Evolutionary conservation across 2,888 invertebrate genomes (phyloP), one percentile per base, ranked within the genome.

Genomic region (Drosophila barbarae): DNA sequence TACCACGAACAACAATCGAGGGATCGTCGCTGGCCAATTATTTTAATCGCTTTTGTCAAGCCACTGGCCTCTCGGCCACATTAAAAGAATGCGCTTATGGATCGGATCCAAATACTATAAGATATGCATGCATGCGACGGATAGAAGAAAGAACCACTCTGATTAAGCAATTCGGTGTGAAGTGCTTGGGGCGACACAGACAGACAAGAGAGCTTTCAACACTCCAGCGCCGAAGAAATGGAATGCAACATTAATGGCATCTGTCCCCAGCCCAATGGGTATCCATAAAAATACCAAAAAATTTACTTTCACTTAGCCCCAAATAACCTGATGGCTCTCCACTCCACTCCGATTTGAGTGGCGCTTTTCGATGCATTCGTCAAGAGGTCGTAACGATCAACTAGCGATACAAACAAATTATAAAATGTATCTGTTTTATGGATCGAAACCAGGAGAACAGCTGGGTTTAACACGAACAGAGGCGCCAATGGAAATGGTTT

Each of bases 11-110:
- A 61, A 71, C 64, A 67, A 67, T 47, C 68, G 63, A 72, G 57
- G 61, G 58, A 41, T 65, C 71, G 73, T 77, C 76, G 81, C 78
- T 71, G 77, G 84, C 84, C 78, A 79, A 79, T 79, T 79, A 79
- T 79, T 83, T 79, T 71, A 83, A 79, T 83, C 70, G 74, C 66
- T 67, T 79, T 82, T 73, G 81, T 80, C 84, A 81, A 67, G 55
- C 55, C 71, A 56, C 56, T 28, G 50, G 42, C 35, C 47, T 30
- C 47, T 30, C 67, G 57, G 42, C 66, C 51, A 71, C 52, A 54
- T 56, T 50, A 18, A 69, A 64, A 72, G 77, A 71, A 72, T 77
- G 67, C 56, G 55, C 36, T 36, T 38, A 30, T 53, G 42, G 46
- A 56, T 50, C 34, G 42, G 46, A 56, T 50, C 34, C 15, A 12